Evolutionary conservation across 2,113 vertebrate species (phyloP).

Genomic region (Panthera leo): DNA sequence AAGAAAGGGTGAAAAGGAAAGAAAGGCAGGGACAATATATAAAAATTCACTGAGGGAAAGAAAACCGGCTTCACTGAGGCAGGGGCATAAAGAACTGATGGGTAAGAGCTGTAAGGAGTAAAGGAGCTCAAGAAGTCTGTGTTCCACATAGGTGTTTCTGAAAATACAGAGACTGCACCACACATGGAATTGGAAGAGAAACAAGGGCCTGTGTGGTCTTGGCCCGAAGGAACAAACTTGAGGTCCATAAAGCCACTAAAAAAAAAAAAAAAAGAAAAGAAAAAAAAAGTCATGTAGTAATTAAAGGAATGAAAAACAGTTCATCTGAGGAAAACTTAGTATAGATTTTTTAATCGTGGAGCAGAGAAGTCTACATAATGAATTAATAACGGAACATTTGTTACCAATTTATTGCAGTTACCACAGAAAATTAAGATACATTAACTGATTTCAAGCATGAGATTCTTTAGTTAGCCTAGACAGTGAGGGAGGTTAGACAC

Average conservation of each 20-base stretch:
- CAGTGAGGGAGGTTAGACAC: neutral
- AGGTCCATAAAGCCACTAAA: constrained; percentile 32
- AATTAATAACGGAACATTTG: constrained; percentile 65
- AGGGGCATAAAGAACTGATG: neutral
- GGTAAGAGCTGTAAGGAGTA: neutral
- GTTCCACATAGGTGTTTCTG: neutral
- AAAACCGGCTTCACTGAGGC: neutral
- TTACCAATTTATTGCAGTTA: constrained; percentile 61
- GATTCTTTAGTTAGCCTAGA: constrained; percentile 26
- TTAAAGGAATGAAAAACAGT: constrained; percentile 69
- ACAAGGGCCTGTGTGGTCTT: constrained; percentile 62
- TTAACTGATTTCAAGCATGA: constrained; percentile 57
- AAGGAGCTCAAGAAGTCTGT: neutral
- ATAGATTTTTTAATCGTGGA: constrained; percentile 69
- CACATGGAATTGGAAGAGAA: neutral
- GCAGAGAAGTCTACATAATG: constrained; percentile 46
- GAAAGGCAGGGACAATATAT: neutral
- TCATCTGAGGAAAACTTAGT: constrained; percentile 64
- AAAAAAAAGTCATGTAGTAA: constrained; percentile 42
- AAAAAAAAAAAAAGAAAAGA: neutral
- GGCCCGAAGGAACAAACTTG: constrained; percentile 8
- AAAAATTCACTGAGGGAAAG: neutral
- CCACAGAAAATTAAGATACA: constrained; percentile 65
- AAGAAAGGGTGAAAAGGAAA: too few species aligned
- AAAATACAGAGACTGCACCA: neutral